Evolutionary conservation across 2,113 vertebrate species (phyloP).

Genomic region (Chascanopsetta lugubris): DNA sequence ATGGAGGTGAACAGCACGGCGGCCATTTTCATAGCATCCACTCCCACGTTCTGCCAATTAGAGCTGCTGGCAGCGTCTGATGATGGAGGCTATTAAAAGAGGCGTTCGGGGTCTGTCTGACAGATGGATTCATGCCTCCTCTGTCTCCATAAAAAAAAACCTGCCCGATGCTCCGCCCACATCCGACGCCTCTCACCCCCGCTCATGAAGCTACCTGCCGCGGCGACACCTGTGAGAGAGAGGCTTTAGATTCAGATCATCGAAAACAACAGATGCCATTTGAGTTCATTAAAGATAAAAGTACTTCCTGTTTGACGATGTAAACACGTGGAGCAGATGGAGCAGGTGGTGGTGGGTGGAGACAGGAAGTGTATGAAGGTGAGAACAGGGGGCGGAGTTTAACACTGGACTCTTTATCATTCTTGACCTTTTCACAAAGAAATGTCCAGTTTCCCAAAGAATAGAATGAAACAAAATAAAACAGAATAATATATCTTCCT

Average conservation of each 20-base stretch:
- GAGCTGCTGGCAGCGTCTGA: constrained; percentile 69
- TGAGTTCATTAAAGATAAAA: no score
- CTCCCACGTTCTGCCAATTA: constrained; percentile 74
- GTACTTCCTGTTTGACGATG: no score
- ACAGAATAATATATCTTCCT: no score
- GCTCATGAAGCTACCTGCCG: constrained; percentile 28
- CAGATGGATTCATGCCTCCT: constrained; percentile 68
- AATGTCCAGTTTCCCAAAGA: no score
- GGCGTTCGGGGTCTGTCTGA: constrained; percentile 57
- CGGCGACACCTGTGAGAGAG: neutral
- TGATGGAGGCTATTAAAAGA: constrained; percentile 75
- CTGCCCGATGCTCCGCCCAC: constrained; percentile 67
- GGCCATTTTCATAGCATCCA: constrained; percentile 72
- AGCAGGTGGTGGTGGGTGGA: no score
- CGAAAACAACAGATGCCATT: constrained; percentile 14
- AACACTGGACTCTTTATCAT: no score
- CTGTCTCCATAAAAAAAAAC: constrained; percentile 50
- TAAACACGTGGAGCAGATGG: no score
- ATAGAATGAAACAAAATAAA: no score
- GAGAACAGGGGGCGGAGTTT: no score
- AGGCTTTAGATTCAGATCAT: no score
- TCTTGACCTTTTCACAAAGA: no score
- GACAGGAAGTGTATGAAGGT: no score
- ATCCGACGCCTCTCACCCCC: constrained; percentile 61
- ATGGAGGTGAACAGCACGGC: constrained; percentile 67